Evolutionary conservation across 1,140 invertebrate species (phyloP).

Genomic region (Hylaeus anthracinus): DNA sequence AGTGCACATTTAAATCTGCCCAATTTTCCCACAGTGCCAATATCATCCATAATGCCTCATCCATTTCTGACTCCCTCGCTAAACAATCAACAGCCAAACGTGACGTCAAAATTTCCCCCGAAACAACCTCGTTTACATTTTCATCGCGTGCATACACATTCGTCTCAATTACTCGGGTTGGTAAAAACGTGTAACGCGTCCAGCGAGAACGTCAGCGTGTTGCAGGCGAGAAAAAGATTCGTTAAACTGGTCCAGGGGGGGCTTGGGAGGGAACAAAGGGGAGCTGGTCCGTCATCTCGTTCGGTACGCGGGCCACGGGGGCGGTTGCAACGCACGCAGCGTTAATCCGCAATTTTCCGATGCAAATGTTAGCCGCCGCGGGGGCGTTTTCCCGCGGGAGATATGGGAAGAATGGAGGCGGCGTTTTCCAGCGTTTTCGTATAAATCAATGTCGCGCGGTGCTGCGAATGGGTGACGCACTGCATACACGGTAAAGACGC

Average conservation of each 20-base stretch:
- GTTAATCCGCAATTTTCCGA: conserved; percentile 54
- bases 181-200: not conserved
- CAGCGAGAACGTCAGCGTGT: not conserved
- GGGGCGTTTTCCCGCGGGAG: conserved; percentile 15
- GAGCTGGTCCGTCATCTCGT: conserved; percentile 3
- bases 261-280: conserved; percentile 12
- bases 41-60: too few relatives aligned
- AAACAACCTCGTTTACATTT: not conserved
- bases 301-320: not conserved
- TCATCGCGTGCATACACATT: not conserved
- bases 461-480: not conserved
- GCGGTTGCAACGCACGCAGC: not conserved
- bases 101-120: too few relatives aligned
- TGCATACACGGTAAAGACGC: not conserved
- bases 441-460: conserved; percentile 30
- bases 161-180: not conserved
- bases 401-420: conserved; percentile 12
- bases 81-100: too few relatives aligned
- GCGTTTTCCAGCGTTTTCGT: conserved; percentile 25
- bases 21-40: too few relatives aligned
- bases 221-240: not conserved
- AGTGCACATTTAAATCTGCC: too few relatives aligned
- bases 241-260: not conserved
- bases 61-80: too few relatives aligned
- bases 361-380: conserved; percentile 36